These are phyloP conservation scores for Timandra comae DNA, from an alignment of 2,888 invertebrate species.

Conservation along the genomic window DNA sequence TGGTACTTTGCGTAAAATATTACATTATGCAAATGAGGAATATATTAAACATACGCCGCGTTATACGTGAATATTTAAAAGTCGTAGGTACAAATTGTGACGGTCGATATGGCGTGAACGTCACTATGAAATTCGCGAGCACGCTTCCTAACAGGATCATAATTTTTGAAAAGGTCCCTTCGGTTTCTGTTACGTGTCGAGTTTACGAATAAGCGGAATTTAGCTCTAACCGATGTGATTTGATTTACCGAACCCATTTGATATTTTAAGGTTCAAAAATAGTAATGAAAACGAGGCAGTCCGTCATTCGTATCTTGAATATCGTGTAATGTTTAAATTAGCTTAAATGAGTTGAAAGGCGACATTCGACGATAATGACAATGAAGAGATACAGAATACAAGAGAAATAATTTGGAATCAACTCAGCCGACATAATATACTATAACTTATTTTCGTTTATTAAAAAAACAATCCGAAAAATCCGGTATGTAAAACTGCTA, in stretches of 20 bases:
- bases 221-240: not conserved
- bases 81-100: conserved; percentile 45
- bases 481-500: no score
- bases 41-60: conserved; percentile 52
- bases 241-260: not conserved
- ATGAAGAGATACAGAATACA: no score
- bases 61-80: conserved; percentile 62
- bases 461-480: no score
- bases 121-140: conserved; percentile 36
- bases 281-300: no score
- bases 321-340: no score
- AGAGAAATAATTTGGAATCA: no score
- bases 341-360: no score
- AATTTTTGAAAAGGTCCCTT: conserved; percentile 53
- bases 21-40: conserved; percentile 61
- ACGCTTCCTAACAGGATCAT: conserved; percentile 28
- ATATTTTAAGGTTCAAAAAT: no score
- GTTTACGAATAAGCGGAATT: conserved; percentile 1
- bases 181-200: conserved; percentile 42
- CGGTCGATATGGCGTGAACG: conserved; percentile 31
- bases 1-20: conserved; percentile 44
- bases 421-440: no score
- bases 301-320: no score
- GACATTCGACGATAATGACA: no score
- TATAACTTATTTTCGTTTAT: no score